Evolutionary conservation across 2,888 invertebrate genomes (phyloP), one percentile per base, ranked within the genome.

Genomic region (Drosophila neutralis): DNA sequence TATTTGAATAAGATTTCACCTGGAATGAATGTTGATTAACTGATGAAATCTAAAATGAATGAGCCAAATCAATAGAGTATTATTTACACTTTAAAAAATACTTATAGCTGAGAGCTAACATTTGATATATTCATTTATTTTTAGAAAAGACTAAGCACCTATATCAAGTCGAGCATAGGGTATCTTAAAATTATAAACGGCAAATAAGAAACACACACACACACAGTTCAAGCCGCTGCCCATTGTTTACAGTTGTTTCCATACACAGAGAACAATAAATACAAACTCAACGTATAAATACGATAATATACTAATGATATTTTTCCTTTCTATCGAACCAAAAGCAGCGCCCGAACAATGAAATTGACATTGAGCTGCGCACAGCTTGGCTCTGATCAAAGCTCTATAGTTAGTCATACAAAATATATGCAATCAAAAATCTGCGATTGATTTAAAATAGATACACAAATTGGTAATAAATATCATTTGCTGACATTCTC

Each of bases 291-390:
- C 56, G 33, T 45, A 53, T 21, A 52, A 10, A 51, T 40, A 45
- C 56, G 21, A 63, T 36, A 70, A 76, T 63, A 67, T 58, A 40
- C 57, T 80, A 63, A 70, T 80, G 65, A 63, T 49, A 48, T 63
- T 71, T 58, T 52, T 45, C 64, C 78, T 62, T 78, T 78, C 78
- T 63, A 68, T 57, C 8, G 33, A 56, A 49, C 49, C 38, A 53
- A 59, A 40, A 48, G 13, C 42, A 29, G 53, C 49, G 24, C n/a
- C 57, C 49, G 42, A 69, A 67, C 68, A 67, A 72, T 75, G 57
- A 62, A 64, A 69, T 69, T 84, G 87, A 56, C 84, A 82, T 82
- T 82, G 69, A 76, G 68, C 63, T 36, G 59, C 40, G 27, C 59
- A 27, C 56, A 40, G 52, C 65, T 76, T 61, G 57, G 51, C 35